These are phyloP conservation scores for Chionoecetes opilio DNA, from an alignment of 1,140 invertebrate species.

Conservation along the genomic window DNA sequence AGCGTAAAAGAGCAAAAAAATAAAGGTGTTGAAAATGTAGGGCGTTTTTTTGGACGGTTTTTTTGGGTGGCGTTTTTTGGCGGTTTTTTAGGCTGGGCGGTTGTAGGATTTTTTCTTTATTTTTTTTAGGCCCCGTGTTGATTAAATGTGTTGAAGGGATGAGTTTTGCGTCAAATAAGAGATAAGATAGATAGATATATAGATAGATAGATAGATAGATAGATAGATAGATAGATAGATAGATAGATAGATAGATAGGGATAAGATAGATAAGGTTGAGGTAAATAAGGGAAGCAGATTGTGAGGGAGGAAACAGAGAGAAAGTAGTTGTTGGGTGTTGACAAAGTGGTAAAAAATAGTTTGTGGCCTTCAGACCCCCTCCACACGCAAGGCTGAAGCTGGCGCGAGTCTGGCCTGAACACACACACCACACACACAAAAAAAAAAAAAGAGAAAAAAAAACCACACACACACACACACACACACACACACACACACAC, in stretches of 20 bases:
- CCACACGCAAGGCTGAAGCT: background rate
- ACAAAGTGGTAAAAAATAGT: background rate
- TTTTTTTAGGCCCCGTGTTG: background rate
- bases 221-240: no score
- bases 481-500: constrained; percentile 12
- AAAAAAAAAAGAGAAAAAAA: no score
- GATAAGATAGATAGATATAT: no score
- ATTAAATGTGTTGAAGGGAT: background rate
- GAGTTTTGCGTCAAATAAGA: background rate
- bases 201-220: no score
- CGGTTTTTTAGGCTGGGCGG: no score
- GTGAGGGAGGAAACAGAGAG: background rate
- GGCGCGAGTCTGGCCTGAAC: background rate
- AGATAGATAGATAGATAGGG: no score
- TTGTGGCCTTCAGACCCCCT: background rate
- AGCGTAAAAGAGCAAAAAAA: no score
- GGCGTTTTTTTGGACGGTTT: background rate
- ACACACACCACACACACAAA: constrained; percentile 27
- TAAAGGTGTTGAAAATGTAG: background rate
- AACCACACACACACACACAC: constrained; percentile 25
- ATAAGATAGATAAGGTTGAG: background rate
- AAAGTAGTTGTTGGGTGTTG: background rate
- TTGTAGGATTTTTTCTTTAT: no score
- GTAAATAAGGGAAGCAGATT: no score
- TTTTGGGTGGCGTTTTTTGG: background rate